Evolutionary conservation across 1,140 invertebrate species (phyloP), one percentile per base, ranked within the genome.

Genomic region (Lanistes nyassanus): DNA sequence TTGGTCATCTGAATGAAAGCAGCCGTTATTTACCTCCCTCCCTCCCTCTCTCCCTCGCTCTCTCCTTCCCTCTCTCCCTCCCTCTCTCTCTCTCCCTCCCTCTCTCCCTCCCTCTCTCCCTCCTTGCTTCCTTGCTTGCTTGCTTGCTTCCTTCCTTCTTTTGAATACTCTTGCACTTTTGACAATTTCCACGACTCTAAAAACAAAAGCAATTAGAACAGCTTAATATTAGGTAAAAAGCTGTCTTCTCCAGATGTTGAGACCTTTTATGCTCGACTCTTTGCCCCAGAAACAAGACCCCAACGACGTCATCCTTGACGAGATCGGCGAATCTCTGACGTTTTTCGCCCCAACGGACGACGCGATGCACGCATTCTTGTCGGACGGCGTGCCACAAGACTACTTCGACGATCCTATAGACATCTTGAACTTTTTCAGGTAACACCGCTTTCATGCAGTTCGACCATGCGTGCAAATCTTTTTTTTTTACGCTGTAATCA

Each of bases 11-110:
- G 34, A n/a, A 62, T 1, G 34, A n/a, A 62, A n/a, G 9, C 26
- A n/a, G 58, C n/a, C 58, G 23, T 29, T 31, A 95, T 94, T 62
- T 2, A n/a, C n/a, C n/a, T 16, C 58, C 34, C 4, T 62, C 58
- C 34, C 11, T 62, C 58, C 34, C 58, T 62, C 11, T 62, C 58
- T 62, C 0, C 34, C 58, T n/a, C 58, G 26, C 58, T n/a, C 58
- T 62, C 58, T 4, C 58, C 3, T 3, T n/a, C 58, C n/a, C 58
- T n/a, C 58, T n/a, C 58, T 0, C 58, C n/a, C 4, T n/a, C 4
- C n/a, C 23, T n/a, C 23, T n/a, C 23, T 60, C n/a, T 62, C n/a
- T 21, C 26, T 62, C 66, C 31, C 67, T 39, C 67, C 19, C 65
- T 67, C 65, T 13, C 67, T 69, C 67, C 9, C 37, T 51, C 67